A percentile compares a stretch with the other conserved stretches of the same genome.
Conservation (phyloP, 2,888 invertebrate species). For the Archips crataeganus region DNA sequence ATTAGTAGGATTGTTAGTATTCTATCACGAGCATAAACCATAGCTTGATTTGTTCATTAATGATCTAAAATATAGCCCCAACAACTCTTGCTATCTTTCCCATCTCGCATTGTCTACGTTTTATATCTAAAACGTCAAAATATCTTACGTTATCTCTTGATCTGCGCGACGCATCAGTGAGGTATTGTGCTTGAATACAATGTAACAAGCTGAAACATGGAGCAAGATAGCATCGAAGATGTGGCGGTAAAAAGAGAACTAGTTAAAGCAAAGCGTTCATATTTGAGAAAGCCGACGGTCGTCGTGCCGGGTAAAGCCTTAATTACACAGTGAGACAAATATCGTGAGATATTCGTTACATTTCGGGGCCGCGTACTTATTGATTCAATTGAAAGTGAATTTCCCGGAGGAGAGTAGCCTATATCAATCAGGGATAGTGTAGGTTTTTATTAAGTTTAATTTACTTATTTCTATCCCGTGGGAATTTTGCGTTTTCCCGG, state of each 20-base stretch:
- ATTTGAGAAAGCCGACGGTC: slow-evolving; percentile 35
- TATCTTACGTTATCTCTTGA: slow-evolving; percentile 68
- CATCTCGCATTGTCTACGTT: slow-evolving; percentile 58
- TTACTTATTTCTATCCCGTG: too few relatives aligned
- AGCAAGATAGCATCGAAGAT: slow-evolving; percentile 58
- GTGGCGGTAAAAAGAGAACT: slow-evolving; percentile 54
- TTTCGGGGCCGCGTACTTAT: too few relatives aligned
- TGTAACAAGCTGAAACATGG: slow-evolving; percentile 61
- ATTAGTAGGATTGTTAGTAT: neutral
- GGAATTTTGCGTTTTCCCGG: too few relatives aligned
- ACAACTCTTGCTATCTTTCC: slow-evolving; percentile 51
- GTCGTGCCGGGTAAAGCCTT: too few relatives aligned
- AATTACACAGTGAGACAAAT: too few relatives aligned
- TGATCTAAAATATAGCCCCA: slow-evolving; percentile 31
- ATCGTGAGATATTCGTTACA: too few relatives aligned
- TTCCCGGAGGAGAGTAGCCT: too few relatives aligned
- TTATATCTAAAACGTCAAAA: slow-evolving; percentile 72
- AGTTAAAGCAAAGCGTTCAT: slow-evolving; percentile 43
- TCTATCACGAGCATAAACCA: neutral
- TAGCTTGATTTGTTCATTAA: slow-evolving; percentile 6
- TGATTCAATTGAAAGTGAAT: too few relatives aligned
- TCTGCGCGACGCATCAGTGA: slow-evolving; percentile 65
- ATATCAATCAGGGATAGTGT: too few relatives aligned
- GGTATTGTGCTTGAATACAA: slow-evolving; percentile 59
- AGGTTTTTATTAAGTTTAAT: too few relatives aligned